phyloP scores from a whole-genome alignment of 2,888 invertebrate genomes.

The Drosophila cyrtoloma region DNA sequence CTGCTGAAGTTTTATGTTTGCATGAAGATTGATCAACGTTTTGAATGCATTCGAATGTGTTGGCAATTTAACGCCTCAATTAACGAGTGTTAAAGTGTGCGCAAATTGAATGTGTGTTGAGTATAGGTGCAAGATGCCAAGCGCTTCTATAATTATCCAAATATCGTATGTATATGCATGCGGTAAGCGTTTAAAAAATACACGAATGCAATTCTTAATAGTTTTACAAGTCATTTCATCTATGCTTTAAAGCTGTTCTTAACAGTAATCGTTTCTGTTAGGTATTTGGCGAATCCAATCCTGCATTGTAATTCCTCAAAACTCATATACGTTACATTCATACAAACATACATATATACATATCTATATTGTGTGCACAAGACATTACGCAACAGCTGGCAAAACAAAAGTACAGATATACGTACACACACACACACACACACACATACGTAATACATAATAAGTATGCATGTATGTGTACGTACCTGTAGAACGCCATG shows the following conservation, averaged over 20 bases:
- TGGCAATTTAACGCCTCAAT: constrained; percentile 20
- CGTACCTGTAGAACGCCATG: constrained; percentile 40
- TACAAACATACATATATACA: background rate
- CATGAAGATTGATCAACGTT: background rate
- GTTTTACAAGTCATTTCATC: background rate
- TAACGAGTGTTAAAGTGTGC: constrained; percentile 1
- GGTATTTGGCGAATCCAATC: background rate
- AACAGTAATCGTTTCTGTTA: constrained; percentile 27
- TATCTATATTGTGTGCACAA: background rate
- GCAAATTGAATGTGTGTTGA: background rate
- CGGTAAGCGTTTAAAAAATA: background rate
- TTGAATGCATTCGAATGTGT: constrained; percentile 6
- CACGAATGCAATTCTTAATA: background rate
- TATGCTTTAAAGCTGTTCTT: background rate
- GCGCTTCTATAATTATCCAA: constrained; percentile 27
- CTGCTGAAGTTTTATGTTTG: background rate
- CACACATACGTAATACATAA: background rate
- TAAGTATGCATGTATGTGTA: background rate
- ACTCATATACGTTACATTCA: constrained; percentile 16
- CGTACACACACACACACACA: background rate
- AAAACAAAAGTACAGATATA: background rate
- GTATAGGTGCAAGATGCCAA: constrained; percentile 42
- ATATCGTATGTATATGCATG: constrained; percentile 2
- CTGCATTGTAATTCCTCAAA: background rate
- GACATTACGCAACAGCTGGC: constrained; percentile 40